These are phyloP conservation scores for Leptinotarsa rubiginosa DNA, from an alignment of 2,888 invertebrate species.

Conservation along the genomic window DNA sequence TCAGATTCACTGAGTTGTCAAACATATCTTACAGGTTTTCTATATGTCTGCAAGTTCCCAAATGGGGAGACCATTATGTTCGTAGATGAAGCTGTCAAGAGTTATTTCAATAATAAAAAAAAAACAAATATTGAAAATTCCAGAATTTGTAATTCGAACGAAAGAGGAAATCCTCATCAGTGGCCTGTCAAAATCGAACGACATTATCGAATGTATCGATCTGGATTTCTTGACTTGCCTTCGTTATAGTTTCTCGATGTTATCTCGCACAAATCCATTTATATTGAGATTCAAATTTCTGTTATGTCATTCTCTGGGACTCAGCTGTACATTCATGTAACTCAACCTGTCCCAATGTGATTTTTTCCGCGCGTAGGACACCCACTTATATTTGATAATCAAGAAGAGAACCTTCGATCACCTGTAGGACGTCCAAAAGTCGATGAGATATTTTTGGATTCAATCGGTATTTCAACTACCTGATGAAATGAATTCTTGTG, in stretches of 20 bases:
- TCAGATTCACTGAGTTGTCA: neutral
- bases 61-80: neutral
- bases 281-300: constrained; percentile 65
- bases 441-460: neutral
- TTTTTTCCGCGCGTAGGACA: constrained; percentile 18
- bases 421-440: neutral
- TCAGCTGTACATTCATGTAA: constrained; percentile 35
- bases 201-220: constrained; percentile 62
- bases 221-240: constrained; percentile 56
- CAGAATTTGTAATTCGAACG: constrained; percentile 60
- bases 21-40: neutral
- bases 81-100: constrained; percentile 6
- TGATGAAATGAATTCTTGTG: neutral
- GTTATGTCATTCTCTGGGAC: constrained; percentile 60
- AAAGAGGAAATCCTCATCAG: constrained; percentile 64
- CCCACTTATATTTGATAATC: constrained; percentile 7
- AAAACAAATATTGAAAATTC: constrained; percentile 48
- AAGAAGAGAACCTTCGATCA: neutral
- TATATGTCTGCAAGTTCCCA: neutral
- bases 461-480: neutral
- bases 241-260: constrained; percentile 61
- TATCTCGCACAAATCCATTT: constrained; percentile 64
- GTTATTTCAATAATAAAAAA: neutral
- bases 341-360: constrained; percentile 2
- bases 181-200: constrained; percentile 60